Evolutionary conservation across 1,140 invertebrate genomes (phyloP), one percentile per base, ranked within the genome.

Genomic region (Hetaerina americana): DNA sequence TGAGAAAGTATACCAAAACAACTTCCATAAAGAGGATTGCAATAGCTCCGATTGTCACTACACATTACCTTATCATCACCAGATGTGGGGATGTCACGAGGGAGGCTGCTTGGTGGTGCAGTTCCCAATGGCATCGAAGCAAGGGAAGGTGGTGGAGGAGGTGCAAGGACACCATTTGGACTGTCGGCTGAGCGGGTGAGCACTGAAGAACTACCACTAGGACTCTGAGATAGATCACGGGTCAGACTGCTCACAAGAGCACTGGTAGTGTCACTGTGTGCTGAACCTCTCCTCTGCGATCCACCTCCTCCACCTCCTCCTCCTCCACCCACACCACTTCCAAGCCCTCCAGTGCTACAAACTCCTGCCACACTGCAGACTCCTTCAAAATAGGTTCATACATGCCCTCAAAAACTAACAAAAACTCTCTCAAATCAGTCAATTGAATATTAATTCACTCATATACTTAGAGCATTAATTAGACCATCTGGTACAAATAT

Each of bases 231-330:
- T 68, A 85, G 79, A 81, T 88, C 86, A 74, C 83, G 79, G 18
- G 87, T 85, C 70, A 88, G 76, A 75, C 86, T 87, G 77, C 85
- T 87, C 5, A 88, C 84, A 74, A 88, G 79, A 71, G 86, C 87
- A 79, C 86, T 87, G 27, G 40, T 57, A 5, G 87, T 88, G 75
- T 89, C 87, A 74, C 86, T 88, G 75, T 87, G 86, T 18, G 86
- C 86, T 10, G 86, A 87, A 69, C 85, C 84, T 27, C 85, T 78
- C 72, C 84, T 79, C 75, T 82, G 82, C 18, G 81, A 84, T 18
- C 40, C 40, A 18, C 40, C 40, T n/a, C 40, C 40, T 18, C 15
- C 22, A 57, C 40, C 40, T 57, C 15, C 22, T 18, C 15, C 22
- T 57, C 40, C 40, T 57, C 15, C 40, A 5, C 40, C 40, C 2